Conservation (phyloP, 1,140 invertebrate species). For the Copidosoma floridanum region DNA sequence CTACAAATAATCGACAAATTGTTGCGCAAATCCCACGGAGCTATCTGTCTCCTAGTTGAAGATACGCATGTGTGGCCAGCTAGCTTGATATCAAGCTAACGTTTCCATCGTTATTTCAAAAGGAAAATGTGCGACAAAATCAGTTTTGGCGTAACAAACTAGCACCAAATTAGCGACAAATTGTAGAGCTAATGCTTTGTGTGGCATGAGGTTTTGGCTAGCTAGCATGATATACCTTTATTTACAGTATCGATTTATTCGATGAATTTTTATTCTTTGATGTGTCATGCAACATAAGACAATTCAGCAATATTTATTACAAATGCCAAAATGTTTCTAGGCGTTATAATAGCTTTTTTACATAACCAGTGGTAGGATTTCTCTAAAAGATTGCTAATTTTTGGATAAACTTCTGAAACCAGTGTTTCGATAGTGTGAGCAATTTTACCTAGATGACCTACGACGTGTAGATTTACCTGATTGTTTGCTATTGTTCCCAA, state of each 20-base stretch:
- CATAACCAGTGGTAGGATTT: slow-evolving; percentile 42
- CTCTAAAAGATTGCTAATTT: slow-evolving; percentile 37
- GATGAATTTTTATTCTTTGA: slow-evolving; percentile 38
- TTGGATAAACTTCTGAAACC: slow-evolving; percentile 40
- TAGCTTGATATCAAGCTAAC: too few relatives aligned
- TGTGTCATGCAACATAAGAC: slow-evolving; percentile 35
- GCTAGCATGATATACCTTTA: too few relatives aligned
- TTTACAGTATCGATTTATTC: slow-evolving; percentile 47
- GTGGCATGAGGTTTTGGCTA: too few relatives aligned
- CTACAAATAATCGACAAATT: too few relatives aligned
- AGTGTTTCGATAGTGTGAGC: slow-evolving; percentile 31
- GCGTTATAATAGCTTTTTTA: slow-evolving; percentile 41
- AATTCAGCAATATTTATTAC: slow-evolving; percentile 41
- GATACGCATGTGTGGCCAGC: too few relatives aligned
- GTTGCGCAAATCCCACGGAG: too few relatives aligned
- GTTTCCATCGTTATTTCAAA: too few relatives aligned
- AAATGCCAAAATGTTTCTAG: slow-evolving; percentile 39
- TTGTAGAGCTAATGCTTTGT: too few relatives aligned
- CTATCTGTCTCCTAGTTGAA: too few relatives aligned
- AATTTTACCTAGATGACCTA: background rate
- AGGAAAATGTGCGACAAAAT: too few relatives aligned
- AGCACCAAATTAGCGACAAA: too few relatives aligned
- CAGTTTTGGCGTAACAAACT: too few relatives aligned
- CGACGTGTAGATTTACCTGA: background rate
- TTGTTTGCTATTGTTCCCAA: background rate